phyloP scores from a whole-genome alignment of 2,113 vertebrate genomes.

The Artemisiospiza belli region DNA sequence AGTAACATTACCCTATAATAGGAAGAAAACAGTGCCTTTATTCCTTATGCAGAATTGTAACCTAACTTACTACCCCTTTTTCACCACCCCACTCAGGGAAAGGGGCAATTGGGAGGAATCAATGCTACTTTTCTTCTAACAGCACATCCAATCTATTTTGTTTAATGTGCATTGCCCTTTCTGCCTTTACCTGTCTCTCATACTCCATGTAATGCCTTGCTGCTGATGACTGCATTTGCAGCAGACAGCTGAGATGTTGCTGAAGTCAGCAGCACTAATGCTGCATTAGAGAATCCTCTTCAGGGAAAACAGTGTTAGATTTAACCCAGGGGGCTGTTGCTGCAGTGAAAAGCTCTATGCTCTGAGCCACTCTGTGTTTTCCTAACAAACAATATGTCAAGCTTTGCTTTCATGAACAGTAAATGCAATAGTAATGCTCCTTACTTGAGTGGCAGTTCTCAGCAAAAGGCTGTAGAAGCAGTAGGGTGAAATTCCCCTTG shows the following conservation, averaged over 20 bases:
- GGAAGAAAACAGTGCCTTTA: neutral
- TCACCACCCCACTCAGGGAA: neutral
- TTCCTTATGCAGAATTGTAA: neutral
- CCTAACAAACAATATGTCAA: neutral
- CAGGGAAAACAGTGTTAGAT: conserved; percentile 27
- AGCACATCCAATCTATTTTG: neutral
- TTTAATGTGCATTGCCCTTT: neutral
- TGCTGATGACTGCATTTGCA: conserved; percentile 34
- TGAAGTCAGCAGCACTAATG: conserved; percentile 62
- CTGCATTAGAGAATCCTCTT: conserved; percentile 43
- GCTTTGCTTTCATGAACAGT: conserved; percentile 19
- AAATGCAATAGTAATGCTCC: neutral
- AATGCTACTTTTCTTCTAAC: neutral
- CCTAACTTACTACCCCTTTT: neutral
- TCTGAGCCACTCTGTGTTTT: neutral
- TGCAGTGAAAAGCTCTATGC: neutral
- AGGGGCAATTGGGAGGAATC: neutral
- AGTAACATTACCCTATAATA: neutral
- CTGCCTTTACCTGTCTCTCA: neutral
- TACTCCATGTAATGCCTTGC: neutral
- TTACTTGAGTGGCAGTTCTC: neutral
- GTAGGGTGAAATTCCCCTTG: neutral
- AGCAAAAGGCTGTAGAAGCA: neutral
- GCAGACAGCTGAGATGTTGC: conserved; percentile 50
- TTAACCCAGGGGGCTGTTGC: neutral